These are phyloP conservation scores for Felis chaus DNA, from an alignment of 2,113 vertebrate genomes.

Conservation along the genomic window DNA sequence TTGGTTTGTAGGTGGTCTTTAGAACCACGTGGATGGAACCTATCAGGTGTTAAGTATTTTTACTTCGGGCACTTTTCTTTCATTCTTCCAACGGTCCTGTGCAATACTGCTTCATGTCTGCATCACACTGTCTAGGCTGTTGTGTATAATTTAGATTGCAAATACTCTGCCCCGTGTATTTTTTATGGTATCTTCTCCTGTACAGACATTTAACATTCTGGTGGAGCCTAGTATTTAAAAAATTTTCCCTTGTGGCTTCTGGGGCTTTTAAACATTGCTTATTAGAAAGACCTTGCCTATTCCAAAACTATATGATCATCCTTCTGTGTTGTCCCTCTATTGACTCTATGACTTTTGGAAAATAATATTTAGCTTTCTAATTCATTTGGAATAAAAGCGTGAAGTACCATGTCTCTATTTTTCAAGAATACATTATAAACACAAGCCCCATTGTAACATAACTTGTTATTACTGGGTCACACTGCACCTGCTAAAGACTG, in stretches of 20 bases:
- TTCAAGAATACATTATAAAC: not conserved
- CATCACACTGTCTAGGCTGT: not conserved
- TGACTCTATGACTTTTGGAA: not conserved
- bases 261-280: constrained; percentile 34
- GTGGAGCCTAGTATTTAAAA: not conserved
- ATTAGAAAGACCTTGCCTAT: not conserved
- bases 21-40: not conserved
- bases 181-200: constrained; percentile 19
- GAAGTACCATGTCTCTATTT: not conserved
- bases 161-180: not conserved
- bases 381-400: not conserved
- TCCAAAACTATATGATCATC: not conserved
- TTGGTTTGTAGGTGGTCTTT: not conserved
- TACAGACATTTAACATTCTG: not conserved
- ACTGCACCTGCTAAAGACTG: not conserved
- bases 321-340: not conserved
- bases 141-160: not conserved
- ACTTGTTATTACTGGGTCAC: not conserved
- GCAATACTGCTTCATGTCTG: not conserved
- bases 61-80: not conserved
- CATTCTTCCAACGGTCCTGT: not conserved
- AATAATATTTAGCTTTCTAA: not conserved
- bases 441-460: not conserved
- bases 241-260: not conserved
- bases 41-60: not conserved